phyloP scores from a whole-genome alignment of 2,113 vertebrate species.

The Oxyura jamaicensis region DNA sequence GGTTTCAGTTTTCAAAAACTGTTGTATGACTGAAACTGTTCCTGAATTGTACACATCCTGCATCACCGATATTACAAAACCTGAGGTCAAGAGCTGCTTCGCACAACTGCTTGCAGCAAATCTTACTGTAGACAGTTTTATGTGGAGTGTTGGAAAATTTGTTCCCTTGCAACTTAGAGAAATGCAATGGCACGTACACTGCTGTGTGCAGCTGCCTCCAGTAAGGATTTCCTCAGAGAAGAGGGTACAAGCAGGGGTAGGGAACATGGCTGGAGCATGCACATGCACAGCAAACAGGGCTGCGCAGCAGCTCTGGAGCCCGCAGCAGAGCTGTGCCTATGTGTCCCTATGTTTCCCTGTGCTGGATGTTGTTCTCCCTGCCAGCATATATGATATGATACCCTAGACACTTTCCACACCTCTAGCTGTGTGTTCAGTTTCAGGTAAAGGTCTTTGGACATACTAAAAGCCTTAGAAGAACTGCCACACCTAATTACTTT shows the following conservation, averaged over 20 bases:
- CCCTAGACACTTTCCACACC: no score
- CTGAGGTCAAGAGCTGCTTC: background rate
- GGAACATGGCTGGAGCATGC: no score
- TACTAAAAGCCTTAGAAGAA: background rate
- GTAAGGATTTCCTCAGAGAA: no score
- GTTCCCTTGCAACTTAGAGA: background rate
- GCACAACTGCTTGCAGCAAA: background rate
- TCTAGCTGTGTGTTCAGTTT: no score
- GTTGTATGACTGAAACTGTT: background rate
- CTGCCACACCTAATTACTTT: background rate
- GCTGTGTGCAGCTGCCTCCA: background rate
- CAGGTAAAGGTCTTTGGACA: no score
- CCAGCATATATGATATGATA: fast-evolving
- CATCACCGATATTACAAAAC: background rate
- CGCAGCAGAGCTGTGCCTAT: background rate
- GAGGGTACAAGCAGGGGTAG: background rate
- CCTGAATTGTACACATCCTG: fast-evolving
- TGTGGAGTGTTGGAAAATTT: background rate
- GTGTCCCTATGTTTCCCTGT: background rate
- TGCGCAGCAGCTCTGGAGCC: background rate
- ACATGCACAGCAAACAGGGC: background rate
- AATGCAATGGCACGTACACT: fast-evolving
- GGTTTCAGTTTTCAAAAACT: background rate
- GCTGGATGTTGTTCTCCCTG: background rate
- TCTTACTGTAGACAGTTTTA: background rate